phyloP scores from a whole-genome alignment of 2,113 vertebrate genomes.

The Tragulus kanchil region DNA sequence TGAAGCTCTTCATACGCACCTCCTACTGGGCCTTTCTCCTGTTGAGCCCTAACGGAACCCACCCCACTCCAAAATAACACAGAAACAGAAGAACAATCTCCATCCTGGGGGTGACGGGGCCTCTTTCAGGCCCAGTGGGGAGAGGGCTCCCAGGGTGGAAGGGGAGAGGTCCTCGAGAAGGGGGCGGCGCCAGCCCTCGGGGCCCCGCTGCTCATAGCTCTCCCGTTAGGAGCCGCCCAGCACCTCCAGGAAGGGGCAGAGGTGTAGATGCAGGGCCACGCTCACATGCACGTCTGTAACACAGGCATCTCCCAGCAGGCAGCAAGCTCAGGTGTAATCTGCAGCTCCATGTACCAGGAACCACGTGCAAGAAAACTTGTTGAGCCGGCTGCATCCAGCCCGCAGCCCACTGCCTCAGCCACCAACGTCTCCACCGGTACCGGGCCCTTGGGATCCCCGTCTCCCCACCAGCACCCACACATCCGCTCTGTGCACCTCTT shows the following conservation, averaged over 20 bases:
- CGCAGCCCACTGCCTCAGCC: neutral
- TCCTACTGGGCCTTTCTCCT: neutral
- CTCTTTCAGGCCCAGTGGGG: neutral
- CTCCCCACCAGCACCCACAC: neutral
- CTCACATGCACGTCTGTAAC: neutral
- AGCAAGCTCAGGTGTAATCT: neutral
- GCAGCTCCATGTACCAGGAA: neutral
- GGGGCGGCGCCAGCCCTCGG: fast-evolving
- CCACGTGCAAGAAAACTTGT: neutral
- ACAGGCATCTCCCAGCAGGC: neutral
- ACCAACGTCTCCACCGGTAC: no score
- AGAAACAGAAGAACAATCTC: neutral
- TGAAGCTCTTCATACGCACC: neutral
- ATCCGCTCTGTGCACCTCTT: no score
- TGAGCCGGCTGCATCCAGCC: no score
- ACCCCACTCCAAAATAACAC: neutral
- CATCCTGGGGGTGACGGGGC: no score
- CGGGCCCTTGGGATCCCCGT: neutral
- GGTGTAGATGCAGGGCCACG: fast-evolving
- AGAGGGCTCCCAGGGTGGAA: neutral
- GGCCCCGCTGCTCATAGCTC: no score
- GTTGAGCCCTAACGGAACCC: neutral
- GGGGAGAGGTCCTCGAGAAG: no score
- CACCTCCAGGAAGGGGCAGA: no score
- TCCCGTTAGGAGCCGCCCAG: neutral